Evolutionary conservation across 2,888 invertebrate genomes (phyloP), one percentile per base, ranked within the genome.

Genomic region (Meteorus cinctellus): DNA sequence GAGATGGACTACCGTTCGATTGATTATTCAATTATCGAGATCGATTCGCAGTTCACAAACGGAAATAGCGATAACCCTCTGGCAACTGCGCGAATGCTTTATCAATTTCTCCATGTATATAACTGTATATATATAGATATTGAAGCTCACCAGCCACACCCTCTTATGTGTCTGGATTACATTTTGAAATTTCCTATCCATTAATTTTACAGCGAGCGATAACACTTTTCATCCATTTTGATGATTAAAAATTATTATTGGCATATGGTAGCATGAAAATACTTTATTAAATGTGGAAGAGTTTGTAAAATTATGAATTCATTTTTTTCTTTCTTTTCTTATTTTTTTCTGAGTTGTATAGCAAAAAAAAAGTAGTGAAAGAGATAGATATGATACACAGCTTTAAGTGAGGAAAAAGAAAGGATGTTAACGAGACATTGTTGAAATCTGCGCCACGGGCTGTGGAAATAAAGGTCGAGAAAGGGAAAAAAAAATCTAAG

Each of bases 11-110:
- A 76, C 69, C 79, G 72, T 82, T 81, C 83, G 83, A 85, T 87
- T 86, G 86, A 87, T 86, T 86, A 87, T 88, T 87, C 85, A 85
- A 88, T 88, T 87, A 86, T 84, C 84, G 83, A 86, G 86, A 88
- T 87, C 85, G 85, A 86, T 86, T 87, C 86, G 74, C 70, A 70
- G 66, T 75, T 80, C 74, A 74, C 72, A 79, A 62, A 75, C 75
- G 87, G 86, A 87, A 88, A 87, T 87, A 81, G 84, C 84, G 82
- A 85, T 83, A 83, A 84, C 81, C 80, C 80, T 78, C 70, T 75
- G 76, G 73, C 62, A 73, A 70, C 41, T 68, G 48, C 27, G 48
- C 45, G 27, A 45, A 41, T 48, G 60, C 19, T 41, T 36, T 68
- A 72, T 67, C 29, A 41, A 51, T 66, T 59, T 24, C 72, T 66